Evolutionary conservation across 2,797 vertebrate genomes (phyloP), one percentile per base, ranked within the genome.

Genomic region (Otolemur crassicaudatus): DNA sequence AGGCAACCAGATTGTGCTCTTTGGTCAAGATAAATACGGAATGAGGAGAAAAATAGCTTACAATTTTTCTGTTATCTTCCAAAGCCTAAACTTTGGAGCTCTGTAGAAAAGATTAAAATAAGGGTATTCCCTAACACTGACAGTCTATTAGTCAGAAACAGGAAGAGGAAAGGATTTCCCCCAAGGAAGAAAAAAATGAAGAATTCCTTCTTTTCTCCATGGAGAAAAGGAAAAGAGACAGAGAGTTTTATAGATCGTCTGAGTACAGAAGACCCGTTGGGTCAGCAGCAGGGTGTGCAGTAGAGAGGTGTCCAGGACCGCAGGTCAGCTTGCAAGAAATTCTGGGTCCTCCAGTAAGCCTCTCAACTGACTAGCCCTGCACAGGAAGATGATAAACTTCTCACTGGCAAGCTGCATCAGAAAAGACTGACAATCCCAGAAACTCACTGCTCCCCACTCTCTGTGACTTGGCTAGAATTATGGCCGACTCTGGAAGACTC

Each of bases 11-110:
- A 86, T 19, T 89, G 19, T 85, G 22, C 2, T 85, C 23, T 73
- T 81, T 90, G 27, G 25, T 77, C 56, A 67, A 94, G 43, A 67
- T 79, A 87, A 96, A 88, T 79, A 76, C 4, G 27, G 19, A 85
- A 67, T 60, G 69, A 53, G 27, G 53, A 90, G 13, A 34, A 92
- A 43, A 72, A 6, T 3, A 63, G 17, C 4, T 56, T 72, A 70
- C 9, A 67, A 37, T 91, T 72, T 92, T 90, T 27, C 65, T 87
- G 34, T 91, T 91, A 56, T 43, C 31, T 90, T 87, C n/a, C 17
- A 79, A 63, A 95, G 16, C 19, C 73, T 77, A 46, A 77, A 19
- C 16, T 80, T 27, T 83, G 67, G 27, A 73, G 19, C 22, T 85
- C 13, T 3, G 37, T n/a, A 61, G 27, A 77, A 8, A 13, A 72